These are phyloP conservation scores for Melanotaenia maccullochi DNA, from an alignment of 2,797 vertebrate species.

Conservation along the genomic window DNA sequence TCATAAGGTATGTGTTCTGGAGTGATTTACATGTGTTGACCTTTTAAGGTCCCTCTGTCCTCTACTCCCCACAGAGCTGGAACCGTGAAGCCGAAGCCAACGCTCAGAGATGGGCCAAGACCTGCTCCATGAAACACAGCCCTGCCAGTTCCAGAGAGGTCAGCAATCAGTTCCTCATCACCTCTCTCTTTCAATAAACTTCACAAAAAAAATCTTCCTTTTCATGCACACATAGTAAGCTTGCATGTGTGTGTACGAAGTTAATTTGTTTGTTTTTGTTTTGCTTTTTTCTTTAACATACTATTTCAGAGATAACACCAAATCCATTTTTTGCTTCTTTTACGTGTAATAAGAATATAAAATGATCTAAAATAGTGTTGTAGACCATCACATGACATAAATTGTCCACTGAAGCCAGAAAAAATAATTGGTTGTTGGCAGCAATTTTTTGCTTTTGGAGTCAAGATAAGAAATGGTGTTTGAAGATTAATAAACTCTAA, in stretches of 20 bases:
- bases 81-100: conserved; percentile 55
- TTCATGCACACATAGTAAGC: background rate
- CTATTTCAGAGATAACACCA: background rate
- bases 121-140: conserved; percentile 64
- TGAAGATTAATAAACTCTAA: too few species aligned
- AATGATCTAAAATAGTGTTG: background rate
- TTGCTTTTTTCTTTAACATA: background rate
- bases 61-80: conserved; percentile 60
- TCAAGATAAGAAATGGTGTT: too few species aligned
- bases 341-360: background rate
- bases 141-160: conserved; percentile 25
- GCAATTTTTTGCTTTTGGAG: background rate
- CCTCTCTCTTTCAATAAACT: background rate
- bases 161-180: conserved; percentile 39
- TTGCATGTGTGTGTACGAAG: too few species aligned
- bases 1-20: background rate
- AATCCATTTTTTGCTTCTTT: background rate
- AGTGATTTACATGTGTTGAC: background rate
- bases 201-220: background rate
- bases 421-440: background rate
- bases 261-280: too few species aligned
- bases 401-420: background rate
- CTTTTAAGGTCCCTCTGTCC: conserved; percentile 2
- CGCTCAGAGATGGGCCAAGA: conserved; percentile 64
- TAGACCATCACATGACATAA: conserved; percentile 1